phyloP scores from a whole-genome alignment of 2,888 invertebrate genomes.

The Xestia xanthographa region DNA sequence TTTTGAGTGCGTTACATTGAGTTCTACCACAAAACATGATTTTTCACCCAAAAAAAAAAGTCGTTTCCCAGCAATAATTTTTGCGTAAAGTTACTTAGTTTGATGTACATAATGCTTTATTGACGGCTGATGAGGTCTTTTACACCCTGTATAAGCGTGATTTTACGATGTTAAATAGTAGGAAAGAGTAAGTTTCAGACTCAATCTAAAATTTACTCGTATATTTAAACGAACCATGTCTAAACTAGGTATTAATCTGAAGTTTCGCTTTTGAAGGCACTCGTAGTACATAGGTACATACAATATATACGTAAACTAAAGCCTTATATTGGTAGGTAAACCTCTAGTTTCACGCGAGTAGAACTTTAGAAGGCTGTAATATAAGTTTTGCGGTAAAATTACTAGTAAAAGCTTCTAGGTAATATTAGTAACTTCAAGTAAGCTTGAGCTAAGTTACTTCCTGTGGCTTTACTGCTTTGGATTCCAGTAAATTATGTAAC shows the following conservation, averaged over 20 bases:
- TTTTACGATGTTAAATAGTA: background rate
- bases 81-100: too few relatives aligned
- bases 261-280: constrained; percentile 35
- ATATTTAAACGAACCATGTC: constrained; percentile 1
- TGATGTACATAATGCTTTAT: too few relatives aligned
- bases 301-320: constrained; percentile 26
- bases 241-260: constrained; percentile 19
- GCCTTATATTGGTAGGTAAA: background rate
- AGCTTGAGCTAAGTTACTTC: constrained; percentile 6
- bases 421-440: constrained; percentile 15
- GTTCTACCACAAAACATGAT: too few relatives aligned
- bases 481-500: background rate
- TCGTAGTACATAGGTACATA: background rate
- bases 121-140: too few relatives aligned
- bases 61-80: too few relatives aligned
- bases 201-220: background rate
- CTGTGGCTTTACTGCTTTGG: background rate
- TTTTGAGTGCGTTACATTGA: too few relatives aligned
- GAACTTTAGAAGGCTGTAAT: constrained; percentile 31
- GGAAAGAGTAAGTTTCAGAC: constrained; percentile 7
- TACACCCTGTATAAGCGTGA: too few relatives aligned
- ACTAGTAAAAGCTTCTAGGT: constrained; percentile 8
- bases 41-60: too few relatives aligned
- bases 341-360: constrained; percentile 17
- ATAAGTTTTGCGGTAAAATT: constrained; percentile 29